phyloP scores from a whole-genome alignment of 2,797 vertebrate genomes.

The Pterois miles region DNA sequence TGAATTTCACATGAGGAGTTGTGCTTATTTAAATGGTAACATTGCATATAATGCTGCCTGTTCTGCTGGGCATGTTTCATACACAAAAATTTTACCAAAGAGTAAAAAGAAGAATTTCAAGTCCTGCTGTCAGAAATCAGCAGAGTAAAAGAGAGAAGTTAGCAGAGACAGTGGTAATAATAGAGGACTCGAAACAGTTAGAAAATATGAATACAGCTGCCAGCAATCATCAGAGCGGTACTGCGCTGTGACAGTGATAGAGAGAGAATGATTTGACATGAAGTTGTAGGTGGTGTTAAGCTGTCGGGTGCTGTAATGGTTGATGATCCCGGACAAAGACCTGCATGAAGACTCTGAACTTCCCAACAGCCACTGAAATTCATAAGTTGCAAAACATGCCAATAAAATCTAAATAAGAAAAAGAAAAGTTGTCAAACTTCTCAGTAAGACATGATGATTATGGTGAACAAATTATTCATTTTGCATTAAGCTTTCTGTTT shows the following conservation, averaged over 20 bases:
- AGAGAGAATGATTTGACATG: not conserved
- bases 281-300: not conserved
- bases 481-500: not conserved
- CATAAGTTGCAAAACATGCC: too few relatives aligned
- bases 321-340: not conserved
- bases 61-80: not conserved
- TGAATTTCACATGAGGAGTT: not conserved
- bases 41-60: not conserved
- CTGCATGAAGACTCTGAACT: not conserved
- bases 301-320: not conserved
- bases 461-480: not conserved
- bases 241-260: not conserved
- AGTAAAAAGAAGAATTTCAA: not conserved
- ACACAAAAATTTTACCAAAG: not conserved
- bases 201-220: not conserved
- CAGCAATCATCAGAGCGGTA: not conserved
- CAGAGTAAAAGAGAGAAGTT: not conserved
- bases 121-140: not conserved
- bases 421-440: not conserved
- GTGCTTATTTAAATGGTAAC: not conserved
- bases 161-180: not conserved
- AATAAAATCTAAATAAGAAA: too few relatives aligned
- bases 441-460: not conserved
- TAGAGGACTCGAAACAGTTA: not conserved
- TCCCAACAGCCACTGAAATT: too few relatives aligned